A percentile compares a stretch with the other conserved stretches of the same genome.
These are phyloP conservation scores for Fratercula arctica DNA, from an alignment of 2,797 vertebrate species.

Conservation along the genomic window DNA sequence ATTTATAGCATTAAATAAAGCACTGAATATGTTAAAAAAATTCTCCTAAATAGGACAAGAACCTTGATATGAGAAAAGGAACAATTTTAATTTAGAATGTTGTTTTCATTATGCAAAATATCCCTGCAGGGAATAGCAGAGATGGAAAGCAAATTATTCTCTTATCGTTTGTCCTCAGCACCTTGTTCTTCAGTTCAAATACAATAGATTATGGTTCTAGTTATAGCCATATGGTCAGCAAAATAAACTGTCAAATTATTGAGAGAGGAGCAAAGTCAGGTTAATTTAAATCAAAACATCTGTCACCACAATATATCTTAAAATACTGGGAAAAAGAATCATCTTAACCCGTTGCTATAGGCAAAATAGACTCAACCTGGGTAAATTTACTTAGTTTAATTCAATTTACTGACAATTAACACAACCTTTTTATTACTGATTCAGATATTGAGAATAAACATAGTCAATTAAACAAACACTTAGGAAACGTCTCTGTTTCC, in stretches of 20 bases:
- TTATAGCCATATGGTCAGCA: constrained; percentile 27
- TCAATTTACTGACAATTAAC: not conserved
- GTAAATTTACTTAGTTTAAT: not conserved
- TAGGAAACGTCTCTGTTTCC: not conserved
- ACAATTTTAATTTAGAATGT: constrained; percentile 28
- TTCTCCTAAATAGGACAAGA: not conserved
- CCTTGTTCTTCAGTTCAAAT: constrained; percentile 40
- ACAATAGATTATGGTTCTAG: not conserved
- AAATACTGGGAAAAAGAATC: not conserved
- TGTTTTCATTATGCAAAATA: constrained; percentile 30
- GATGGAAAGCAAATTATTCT: constrained; percentile 44
- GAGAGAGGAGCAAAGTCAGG: not conserved
- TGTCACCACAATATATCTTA: not conserved
- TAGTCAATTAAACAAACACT: not conserved
- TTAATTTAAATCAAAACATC: constrained; percentile 8
- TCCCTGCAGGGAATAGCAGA: not conserved
- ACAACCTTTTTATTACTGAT: not conserved
- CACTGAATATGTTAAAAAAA: constrained; percentile 1
- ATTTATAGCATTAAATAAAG: constrained; percentile 12
- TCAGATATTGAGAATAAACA: not conserved
- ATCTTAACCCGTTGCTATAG: not conserved
- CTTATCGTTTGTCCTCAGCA: constrained; percentile 13
- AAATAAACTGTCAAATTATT: constrained; percentile 29
- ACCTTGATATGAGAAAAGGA: not conserved
- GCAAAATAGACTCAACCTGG: not conserved